A percentile compares a stretch with the other conserved stretches of the same genome.
These are phyloP conservation scores for Ceratothoa steindachneri DNA, from an alignment of 2,888 invertebrate species.

Conservation along the genomic window DNA sequence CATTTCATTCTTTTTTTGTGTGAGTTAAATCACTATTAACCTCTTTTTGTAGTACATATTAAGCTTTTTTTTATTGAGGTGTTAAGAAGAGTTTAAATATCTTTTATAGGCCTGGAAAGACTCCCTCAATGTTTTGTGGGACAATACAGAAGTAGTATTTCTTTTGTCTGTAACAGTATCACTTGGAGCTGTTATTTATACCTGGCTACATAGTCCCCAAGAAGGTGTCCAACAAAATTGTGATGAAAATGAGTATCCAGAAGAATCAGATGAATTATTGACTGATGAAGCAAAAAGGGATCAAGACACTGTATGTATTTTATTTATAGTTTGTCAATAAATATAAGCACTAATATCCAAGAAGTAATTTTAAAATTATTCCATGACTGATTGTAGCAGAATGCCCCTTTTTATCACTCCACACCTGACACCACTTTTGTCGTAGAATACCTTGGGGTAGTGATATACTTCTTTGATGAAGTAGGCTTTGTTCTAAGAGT, in stretches of 20 bases:
- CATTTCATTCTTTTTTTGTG: neutral
- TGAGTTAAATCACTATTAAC: neutral
- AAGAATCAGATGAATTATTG: neutral
- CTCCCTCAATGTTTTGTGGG: slow-evolving; percentile 8
- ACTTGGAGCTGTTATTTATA: slow-evolving; percentile 5
- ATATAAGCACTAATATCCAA: too few species aligned
- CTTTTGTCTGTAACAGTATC: neutral
- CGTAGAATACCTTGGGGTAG: too few species aligned
- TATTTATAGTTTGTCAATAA: too few species aligned
- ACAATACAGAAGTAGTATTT: neutral
- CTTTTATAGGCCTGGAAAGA: neutral
- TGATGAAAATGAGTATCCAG: neutral
- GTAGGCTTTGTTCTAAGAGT: too few species aligned
- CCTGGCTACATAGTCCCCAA: neutral
- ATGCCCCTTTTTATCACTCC: too few species aligned
- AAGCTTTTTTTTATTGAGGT: neutral
- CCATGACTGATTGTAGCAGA: too few species aligned
- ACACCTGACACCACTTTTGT: too few species aligned
- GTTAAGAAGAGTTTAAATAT: neutral
- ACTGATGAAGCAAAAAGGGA: too few species aligned
- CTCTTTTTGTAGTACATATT: neutral
- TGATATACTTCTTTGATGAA: too few species aligned
- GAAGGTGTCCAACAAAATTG: neutral
- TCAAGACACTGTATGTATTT: too few species aligned
- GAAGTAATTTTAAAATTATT: too few species aligned